Conservation (phyloP, 2,113 vertebrate species). For the Rhagologus leucostigma region DNA sequence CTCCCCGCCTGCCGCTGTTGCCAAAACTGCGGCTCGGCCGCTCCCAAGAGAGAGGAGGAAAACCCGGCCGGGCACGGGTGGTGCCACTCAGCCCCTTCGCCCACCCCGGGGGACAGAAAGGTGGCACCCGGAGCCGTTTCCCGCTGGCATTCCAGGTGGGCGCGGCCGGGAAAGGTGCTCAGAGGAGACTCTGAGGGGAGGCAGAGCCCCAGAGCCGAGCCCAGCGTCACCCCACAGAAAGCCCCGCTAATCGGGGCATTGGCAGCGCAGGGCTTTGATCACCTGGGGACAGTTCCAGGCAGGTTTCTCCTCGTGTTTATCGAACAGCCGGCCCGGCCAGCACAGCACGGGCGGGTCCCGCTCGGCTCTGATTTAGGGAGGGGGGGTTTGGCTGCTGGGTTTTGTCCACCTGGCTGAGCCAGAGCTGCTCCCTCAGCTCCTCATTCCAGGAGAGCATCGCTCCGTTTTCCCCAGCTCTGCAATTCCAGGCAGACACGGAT, state of each 20-base stretch:
- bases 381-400: rapidly evolving
- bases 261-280: not conserved
- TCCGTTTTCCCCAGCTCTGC: rapidly evolving
- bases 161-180: not conserved
- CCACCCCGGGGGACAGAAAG: not conserved
- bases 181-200: rapidly evolving
- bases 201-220: not conserved
- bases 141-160: not conserved
- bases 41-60: not conserved
- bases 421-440: not conserved
- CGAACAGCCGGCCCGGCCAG: not conserved
- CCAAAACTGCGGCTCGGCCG: not conserved
- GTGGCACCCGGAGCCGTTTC: not conserved
- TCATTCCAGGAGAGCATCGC: rapidly evolving
- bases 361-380: rapidly evolving
- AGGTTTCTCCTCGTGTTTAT: slow-evolving; percentile 4
- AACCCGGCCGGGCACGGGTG: rapidly evolving
- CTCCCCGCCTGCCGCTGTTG: not conserved
- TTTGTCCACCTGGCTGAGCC: not conserved
- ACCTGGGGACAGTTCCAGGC: not conserved
- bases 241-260: rapidly evolving
- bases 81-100: not conserved
- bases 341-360: rapidly evolving
- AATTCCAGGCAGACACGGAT: rapidly evolving
- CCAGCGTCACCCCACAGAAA: rapidly evolving